Base-by-base conservation (phyloP, 2,113 vertebrate species). In the Panthera tigris region DNA sequence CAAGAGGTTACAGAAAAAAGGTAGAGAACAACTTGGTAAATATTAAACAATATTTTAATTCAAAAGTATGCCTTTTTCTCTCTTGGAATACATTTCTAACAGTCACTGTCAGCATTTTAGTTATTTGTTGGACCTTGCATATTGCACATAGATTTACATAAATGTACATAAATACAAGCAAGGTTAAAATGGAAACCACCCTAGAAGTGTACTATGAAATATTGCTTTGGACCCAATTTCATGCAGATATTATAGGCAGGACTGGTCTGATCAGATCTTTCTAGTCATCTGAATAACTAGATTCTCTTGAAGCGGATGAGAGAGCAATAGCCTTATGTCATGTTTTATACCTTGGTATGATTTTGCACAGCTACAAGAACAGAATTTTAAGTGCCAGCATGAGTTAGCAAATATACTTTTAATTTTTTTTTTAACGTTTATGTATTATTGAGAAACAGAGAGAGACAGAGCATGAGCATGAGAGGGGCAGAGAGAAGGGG, bases 11-110 rank as follows among this genome's bases (percentile, higher is more conserved):
- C 4, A 55, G 4, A 89, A 91, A 14, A 69, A 94, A 91, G 79
- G 69, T 97, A 65, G 50, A 66, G 65, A 71, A 84, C 48, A 92
- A 91, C 18, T 84, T 87, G 33, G 61, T 94, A 96, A 90, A 84
- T 93, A 94, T 83, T 79, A 94, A 92, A 80, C 15, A 19, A 15
- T 71, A 50, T 87, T 91, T 83, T 33, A 97, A 87, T 89, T 93
- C 63, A 86, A 94, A 61, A 79, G 8, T 63, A 45, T 29, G 2
- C 9, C 5, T 1, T 39, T 85, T 81, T 18, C 55, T 84, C 33
- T 89, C 55, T 74, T 12, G 48, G 95, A 69, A 78, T 87, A 27
- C 5, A 69, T 27, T 36, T 73, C 66, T 68, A 89, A n/a, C 12
- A 80, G n/a, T 81, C 65, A 45, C 21, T 66, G 33, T 69, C 36